A percentile compares a stretch with the other conserved stretches of the same genome.
Conservation (phyloP, 2,888 invertebrate species). For the Rhingia rostrata region DNA sequence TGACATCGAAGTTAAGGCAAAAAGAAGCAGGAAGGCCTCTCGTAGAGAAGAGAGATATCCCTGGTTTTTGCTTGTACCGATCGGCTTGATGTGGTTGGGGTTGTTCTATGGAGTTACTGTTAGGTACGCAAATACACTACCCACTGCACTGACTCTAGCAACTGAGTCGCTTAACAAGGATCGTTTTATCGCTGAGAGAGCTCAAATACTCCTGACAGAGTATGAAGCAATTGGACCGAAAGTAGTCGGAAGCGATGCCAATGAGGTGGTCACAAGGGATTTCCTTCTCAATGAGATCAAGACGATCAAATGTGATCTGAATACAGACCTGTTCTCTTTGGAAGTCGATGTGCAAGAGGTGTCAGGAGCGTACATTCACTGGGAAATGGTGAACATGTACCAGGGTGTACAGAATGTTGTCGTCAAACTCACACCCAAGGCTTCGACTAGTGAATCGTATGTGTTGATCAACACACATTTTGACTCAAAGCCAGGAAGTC, state of each 20-base stretch:
- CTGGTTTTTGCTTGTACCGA: conserved; percentile 74
- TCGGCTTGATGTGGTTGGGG: conserved; percentile 78
- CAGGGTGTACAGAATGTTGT: conserved; percentile 80
- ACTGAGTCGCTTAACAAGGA: conserved; percentile 79
- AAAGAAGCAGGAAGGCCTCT: background rate
- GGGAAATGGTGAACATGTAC: conserved; percentile 79
- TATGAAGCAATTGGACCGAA: conserved; percentile 88
- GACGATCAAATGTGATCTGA: conserved; percentile 76
- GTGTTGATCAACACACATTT: conserved; percentile 94
- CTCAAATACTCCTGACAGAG: conserved; percentile 85
- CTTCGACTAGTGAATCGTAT: conserved; percentile 76
- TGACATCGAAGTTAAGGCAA: conserved; percentile 26
- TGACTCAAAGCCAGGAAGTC: conserved; percentile 93
- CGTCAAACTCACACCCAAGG: conserved; percentile 78
- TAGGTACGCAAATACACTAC: conserved; percentile 77
- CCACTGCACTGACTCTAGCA: conserved; percentile 76
- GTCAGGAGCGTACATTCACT: conserved; percentile 78
- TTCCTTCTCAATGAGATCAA: conserved; percentile 80
- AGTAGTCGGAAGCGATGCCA: conserved; percentile 88
- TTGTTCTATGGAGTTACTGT: conserved; percentile 78
- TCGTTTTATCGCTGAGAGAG: conserved; percentile 87
- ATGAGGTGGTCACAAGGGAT: conserved; percentile 86
- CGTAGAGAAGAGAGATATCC: conserved; percentile 21
- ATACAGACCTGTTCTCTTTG: conserved; percentile 77
- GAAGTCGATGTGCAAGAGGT: conserved; percentile 79